Percentiles rank a stretch among this genome's conserved stretches.
These are phyloP conservation scores for Catostomus latipinnis DNA, from an alignment of 2,797 vertebrate genomes.

Conservation along the genomic window DNA sequence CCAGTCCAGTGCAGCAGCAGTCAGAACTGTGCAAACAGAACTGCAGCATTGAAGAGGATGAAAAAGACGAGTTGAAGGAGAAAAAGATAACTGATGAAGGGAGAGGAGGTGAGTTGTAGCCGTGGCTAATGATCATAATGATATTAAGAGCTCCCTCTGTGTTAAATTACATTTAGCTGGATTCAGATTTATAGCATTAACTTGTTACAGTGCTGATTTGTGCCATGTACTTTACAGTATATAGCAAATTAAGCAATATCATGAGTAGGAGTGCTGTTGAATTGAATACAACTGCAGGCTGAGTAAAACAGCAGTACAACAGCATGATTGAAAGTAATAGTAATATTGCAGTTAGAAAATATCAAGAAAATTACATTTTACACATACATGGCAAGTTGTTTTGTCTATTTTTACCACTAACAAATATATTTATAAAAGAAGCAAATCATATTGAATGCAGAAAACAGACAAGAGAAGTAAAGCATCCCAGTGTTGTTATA, in stretches of 20 bases:
- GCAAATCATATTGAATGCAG: too few relatives aligned
- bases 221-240: background rate
- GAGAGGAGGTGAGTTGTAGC: conserved; percentile 51
- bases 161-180: conserved; percentile 38
- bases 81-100: conserved; percentile 35
- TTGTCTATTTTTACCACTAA: too few relatives aligned
- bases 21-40: conserved; percentile 34
- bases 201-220: conserved; percentile 9
- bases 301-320: too few relatives aligned
- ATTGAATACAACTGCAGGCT: too few relatives aligned
- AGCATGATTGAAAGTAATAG: too few relatives aligned
- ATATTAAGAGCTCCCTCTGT: conserved; percentile 29
- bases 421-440: too few relatives aligned
- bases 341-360: too few relatives aligned
- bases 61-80: conserved; percentile 28
- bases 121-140: conserved; percentile 20
- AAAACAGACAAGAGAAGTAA: too few relatives aligned
- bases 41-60: conserved; percentile 39
- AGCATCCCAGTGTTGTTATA: too few relatives aligned
- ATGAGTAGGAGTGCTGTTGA: too few relatives aligned
- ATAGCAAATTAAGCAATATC: background rate
- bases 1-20: conserved; percentile 35
- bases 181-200: conserved; percentile 61
- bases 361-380: too few relatives aligned
- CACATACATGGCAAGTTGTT: too few relatives aligned